Evolutionary conservation across 2,888 invertebrate genomes (phyloP), one percentile per base, ranked within the genome.

Genomic region (Pristionchus maxplancki): DNA sequence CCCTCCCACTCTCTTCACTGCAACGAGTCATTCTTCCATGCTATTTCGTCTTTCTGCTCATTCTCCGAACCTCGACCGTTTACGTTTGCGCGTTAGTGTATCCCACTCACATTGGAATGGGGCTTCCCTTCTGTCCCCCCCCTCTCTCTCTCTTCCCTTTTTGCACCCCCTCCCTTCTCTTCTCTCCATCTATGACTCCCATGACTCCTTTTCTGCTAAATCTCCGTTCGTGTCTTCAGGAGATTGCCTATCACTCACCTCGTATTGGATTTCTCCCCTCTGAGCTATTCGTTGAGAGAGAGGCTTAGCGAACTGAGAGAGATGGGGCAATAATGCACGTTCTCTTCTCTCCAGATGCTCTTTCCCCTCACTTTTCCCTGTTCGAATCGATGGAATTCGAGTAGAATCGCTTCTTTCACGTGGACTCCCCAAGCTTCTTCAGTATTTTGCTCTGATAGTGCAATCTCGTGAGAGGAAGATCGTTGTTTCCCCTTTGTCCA

Each of bases 201-300:
- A 17, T n/a, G 31, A 28, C 40, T 74, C 37, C 2, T 3, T 82
- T 82, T 82, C 28, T 31, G 13, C 40, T 37, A 40, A 24, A n/a
- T 82, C 24, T 48, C 53, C 34, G 28, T 82, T 48, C 34, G 48
- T 50, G 28, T 20, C 82, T 48, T 34, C 53, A 40, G 81, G 40
- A 34, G n/a, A 34, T 82, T 34, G n/a, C n/a, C 53, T 82, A 50
- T 50, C 48, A n/a, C 31, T n/a, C 82, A 48, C 48, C n/a, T 48
- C 74, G 34, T 58, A 58, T 58, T 58, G 58, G 24, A 40, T 81
- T 81, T 37, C 28, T 81, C 44, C 20, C 81, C 48, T 81, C 84
- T 84, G 24, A 31, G 28, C 67, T 67, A 17, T 40, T 67, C 64
- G 64, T 86, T n/a, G 48, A 81, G 48, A 37, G 81, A 40, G 48